Base-by-base conservation (phyloP, 2,113 vertebrate genomes). In the Antigone vipio region DNA sequence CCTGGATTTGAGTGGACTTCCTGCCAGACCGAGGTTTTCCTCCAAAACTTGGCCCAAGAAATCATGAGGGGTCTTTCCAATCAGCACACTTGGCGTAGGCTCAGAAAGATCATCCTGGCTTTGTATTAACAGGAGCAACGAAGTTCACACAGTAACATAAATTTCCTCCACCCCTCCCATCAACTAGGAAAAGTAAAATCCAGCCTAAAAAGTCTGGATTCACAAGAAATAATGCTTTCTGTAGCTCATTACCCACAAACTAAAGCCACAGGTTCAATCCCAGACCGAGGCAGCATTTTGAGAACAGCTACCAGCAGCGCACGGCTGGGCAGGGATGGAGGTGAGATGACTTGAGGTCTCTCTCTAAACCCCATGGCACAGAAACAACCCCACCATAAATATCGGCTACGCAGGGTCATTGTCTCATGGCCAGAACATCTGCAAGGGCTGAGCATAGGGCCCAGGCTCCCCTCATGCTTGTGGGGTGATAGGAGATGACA, bases 241-340 rank as follows among this genome's bases (percentile, higher is more conserved):
- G 30, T 81, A 93, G 86, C 64, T 94, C 86, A 79, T 71, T 89
- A 52, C 6, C 44, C 87, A 75, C 84, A 42, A 45, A 12, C 30
- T 56, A 78, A 92, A 86, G 42, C 85, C 79, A 89, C 34, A 26
- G 67, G 80, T 95, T 95, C 92, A 84, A 95, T 86, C 79, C 85
- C 34, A 71, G n/a, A 58, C 45, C 15, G 13, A 34, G 44, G 58
- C 12, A 44, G 22, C 53, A 11, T 60, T 14, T 24, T 22, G 4
- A 45, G 91, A 79, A 75, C 16, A 5, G 26, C 23, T 14, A 11
- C 16, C 66, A 76, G 60, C 45, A 63, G 58, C 8, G 23, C 50
- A 42, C 40, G 34, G 38, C 52, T 9, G 13, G 17, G 40, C 8
- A 11, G 53, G 34, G 52, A 59, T 23, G 23, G 21, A 72, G 34